Evolutionary conservation across 37 sponge, comb jelly and placozoan genomes (phyloP).

Genomic region (Diacarnus erythraeanus): DNA sequence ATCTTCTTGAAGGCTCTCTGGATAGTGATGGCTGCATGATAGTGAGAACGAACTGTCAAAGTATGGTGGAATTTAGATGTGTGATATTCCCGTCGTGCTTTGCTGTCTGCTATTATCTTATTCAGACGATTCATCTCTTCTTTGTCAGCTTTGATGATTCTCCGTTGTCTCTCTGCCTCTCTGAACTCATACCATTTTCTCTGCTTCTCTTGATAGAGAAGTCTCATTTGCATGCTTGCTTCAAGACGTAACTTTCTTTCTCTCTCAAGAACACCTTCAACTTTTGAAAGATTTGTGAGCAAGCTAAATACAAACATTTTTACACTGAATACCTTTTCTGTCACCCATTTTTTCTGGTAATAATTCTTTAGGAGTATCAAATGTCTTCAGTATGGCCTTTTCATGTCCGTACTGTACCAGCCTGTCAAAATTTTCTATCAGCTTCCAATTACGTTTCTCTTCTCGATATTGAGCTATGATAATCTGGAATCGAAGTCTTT

Average conservation of each 20-base stretch:
- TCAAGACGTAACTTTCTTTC: slow-evolving; percentile 50
- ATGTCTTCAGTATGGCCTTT: not conserved
- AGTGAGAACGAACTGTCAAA: slow-evolving; percentile 32
- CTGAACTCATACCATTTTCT: slow-evolving; percentile 54
- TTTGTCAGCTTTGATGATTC: slow-evolving; percentile 55
- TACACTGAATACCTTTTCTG: not conserved
- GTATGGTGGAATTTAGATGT: slow-evolving; percentile 36
- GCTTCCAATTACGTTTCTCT: slow-evolving; percentile 17
- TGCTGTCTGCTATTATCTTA: slow-evolving; percentile 50
- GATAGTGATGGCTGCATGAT: slow-evolving; percentile 55
- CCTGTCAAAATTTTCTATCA: slow-evolving; percentile 42
- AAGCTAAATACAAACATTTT: not conserved
- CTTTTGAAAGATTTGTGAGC: not conserved
- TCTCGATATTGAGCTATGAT: slow-evolving; percentile 13
- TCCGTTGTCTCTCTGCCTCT: slow-evolving; percentile 54
- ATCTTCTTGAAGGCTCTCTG: slow-evolving; percentile 53
- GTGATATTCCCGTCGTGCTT: slow-evolving; percentile 41
- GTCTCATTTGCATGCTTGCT: slow-evolving; percentile 55
- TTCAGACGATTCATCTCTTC: slow-evolving; percentile 49
- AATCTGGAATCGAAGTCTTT: slow-evolving; percentile 24
- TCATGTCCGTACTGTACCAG: slow-evolving; percentile 3
- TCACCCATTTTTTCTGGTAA: not conserved
- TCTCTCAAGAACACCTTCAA: not conserved
- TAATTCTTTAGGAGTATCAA: not conserved
- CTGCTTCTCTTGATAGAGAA: slow-evolving; percentile 35